A percentile compares a stretch with the other conserved stretches of the same genome.
These are phyloP conservation scores for Platyrinchus mystaceus DNA, from an alignment of 2,797 vertebrate species.

Conservation along the genomic window DNA sequence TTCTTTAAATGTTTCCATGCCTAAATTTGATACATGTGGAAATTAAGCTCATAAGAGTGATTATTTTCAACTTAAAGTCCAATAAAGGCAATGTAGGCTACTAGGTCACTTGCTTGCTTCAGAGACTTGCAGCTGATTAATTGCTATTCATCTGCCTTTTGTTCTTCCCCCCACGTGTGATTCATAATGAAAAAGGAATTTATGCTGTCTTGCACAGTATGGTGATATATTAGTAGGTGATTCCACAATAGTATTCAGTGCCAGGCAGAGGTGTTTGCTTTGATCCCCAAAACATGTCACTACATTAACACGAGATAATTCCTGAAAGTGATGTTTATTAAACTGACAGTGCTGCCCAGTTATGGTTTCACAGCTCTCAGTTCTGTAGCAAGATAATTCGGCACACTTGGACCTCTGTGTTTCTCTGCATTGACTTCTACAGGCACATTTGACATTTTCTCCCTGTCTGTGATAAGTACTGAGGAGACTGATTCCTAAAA, in stretches of 20 bases:
- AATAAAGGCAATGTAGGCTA: background rate
- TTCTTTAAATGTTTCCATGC: background rate
- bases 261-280: slow-evolving; percentile 1
- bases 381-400: background rate
- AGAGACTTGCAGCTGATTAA: slow-evolving; percentile 16
- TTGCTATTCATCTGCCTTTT: background rate
- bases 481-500: background rate
- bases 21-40: background rate
- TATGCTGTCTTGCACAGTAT: background rate
- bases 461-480: background rate
- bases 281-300: background rate
- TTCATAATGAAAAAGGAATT: slow-evolving; percentile 17
- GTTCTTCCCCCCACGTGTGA: background rate
- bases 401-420: background rate
- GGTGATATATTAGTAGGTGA: background rate
- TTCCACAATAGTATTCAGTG: background rate
- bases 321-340: background rate
- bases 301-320: background rate
- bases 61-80: background rate
- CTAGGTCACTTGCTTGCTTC: slow-evolving; percentile 6
- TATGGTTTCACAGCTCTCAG: background rate
- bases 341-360: background rate
- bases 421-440: background rate
- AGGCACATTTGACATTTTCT: background rate
- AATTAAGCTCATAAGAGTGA: background rate